A percentile compares a stretch with the other conserved stretches of the same genome.
These are phyloP conservation scores for Otolemur crassicaudatus DNA, from an alignment of 2,797 vertebrate species.

Conservation along the genomic window DNA sequence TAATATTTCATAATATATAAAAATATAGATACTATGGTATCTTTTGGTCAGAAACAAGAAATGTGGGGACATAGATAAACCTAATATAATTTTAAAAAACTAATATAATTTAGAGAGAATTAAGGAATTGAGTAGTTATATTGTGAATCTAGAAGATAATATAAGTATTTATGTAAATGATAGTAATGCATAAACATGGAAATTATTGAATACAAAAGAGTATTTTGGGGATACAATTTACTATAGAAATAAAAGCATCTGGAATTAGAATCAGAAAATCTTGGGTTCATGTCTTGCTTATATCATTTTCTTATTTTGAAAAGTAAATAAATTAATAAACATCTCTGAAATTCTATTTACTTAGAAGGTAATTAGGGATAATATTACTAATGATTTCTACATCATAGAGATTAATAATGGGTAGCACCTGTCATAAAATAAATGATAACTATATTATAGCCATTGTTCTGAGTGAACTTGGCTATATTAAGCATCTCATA, in stretches of 20 bases:
- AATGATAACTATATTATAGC: slow-evolving; percentile 47
- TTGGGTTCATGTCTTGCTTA: neutral
- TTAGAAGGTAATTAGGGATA: slow-evolving; percentile 25
- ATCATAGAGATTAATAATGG: neutral
- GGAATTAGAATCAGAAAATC: slow-evolving; percentile 32
- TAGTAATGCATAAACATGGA: neutral
- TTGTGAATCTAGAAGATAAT: neutral
- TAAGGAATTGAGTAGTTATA: neutral
- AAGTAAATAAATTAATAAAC: slow-evolving; percentile 19
- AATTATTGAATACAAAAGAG: neutral
- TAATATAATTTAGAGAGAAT: neutral
- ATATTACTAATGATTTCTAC: neutral
- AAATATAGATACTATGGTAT: neutral
- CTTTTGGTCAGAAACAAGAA: neutral
- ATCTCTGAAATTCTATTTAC: slow-evolving; percentile 12
- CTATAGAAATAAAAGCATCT: slow-evolving; percentile 1
- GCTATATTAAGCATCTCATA: neutral
- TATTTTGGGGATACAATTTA: neutral
- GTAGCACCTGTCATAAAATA: slow-evolving; percentile 11
- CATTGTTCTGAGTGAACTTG: slow-evolving; percentile 36
- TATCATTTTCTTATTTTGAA: slow-evolving; percentile 19
- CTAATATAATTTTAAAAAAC: neutral
- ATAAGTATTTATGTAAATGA: neutral
- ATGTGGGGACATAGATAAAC: neutral
- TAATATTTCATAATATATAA: neutral